A percentile compares a stretch with the other conserved stretches of the same genome.
Evolutionary conservation across 2,797 vertebrate species (phyloP).

Genomic region (Carcharodon carcharias): DNA sequence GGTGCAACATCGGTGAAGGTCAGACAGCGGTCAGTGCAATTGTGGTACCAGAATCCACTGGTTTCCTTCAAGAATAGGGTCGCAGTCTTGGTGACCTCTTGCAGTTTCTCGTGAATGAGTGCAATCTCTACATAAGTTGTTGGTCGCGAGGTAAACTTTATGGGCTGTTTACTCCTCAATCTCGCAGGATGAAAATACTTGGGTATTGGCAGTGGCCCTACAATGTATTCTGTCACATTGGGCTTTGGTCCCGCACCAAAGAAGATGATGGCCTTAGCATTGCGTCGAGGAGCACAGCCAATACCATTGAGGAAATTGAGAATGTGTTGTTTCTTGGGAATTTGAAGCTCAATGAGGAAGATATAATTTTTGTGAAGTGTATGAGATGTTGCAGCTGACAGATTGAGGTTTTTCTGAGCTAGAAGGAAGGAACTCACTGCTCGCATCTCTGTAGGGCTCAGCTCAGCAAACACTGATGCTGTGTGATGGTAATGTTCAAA

Average conservation of each 20-base stretch:
- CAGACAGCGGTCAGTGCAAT: conserved; percentile 70
- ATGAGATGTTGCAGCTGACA: conserved; percentile 47
- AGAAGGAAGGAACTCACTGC: conserved; percentile 67
- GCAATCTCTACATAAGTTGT: conserved; percentile 58
- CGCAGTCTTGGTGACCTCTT: conserved; percentile 51
- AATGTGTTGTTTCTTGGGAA: conserved; percentile 71
- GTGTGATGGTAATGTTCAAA: accelerated
- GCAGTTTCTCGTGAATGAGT: conserved; percentile 53
- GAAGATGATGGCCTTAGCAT: conserved; percentile 72
- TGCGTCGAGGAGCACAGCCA: conserved; percentile 59
- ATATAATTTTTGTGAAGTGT: conserved; percentile 74
- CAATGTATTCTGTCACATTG: conserved; percentile 74
- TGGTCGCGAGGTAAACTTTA: conserved; percentile 67
- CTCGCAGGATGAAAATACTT: conserved; percentile 50
- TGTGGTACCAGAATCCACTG: conserved; percentile 66
- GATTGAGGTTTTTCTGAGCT: conserved; percentile 58
- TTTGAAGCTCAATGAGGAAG: conserved; percentile 75
- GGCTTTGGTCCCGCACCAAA: conserved; percentile 68
- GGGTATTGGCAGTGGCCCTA: conserved; percentile 74
- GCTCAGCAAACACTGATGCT: conserved; percentile 72
- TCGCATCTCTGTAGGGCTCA: conserved; percentile 64
- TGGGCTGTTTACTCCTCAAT: conserved; percentile 44
- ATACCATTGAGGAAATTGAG: conserved; percentile 65
- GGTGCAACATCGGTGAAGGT: conserved; percentile 75
- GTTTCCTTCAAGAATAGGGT: conserved; percentile 61